Conservation (phyloP, 2,113 vertebrate genomes). For the Globicephala melas region DNA sequence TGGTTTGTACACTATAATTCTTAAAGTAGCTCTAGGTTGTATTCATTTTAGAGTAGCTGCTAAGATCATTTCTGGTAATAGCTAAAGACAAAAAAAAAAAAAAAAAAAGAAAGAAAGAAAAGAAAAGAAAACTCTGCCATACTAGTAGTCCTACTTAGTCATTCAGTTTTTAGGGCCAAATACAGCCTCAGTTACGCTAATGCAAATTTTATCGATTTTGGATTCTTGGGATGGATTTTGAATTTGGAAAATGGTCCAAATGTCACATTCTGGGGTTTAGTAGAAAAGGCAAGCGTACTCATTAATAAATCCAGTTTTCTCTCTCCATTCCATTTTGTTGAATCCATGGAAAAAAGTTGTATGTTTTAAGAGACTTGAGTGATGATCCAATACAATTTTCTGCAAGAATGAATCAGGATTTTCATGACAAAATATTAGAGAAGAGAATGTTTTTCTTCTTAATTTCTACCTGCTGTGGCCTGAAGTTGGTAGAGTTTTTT, state of each 20-base stretch:
- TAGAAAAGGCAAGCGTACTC: constrained; percentile 32
- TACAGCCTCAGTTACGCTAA: constrained; percentile 37
- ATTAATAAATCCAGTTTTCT: constrained; percentile 19
- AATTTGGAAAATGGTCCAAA: constrained; percentile 44
- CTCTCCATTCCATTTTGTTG: constrained; percentile 45
- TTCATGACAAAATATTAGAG: constrained; percentile 49
- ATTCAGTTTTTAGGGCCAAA: constrained; percentile 48
- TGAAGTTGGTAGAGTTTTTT: neutral
- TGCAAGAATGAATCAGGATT: constrained; percentile 36
- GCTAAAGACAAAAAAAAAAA: neutral
- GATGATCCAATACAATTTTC: constrained; percentile 35
- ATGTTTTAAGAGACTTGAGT: constrained; percentile 7
- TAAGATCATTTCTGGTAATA: constrained; percentile 1
- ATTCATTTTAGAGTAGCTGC: neutral
- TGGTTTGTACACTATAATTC: neutral
- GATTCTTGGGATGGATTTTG: constrained; percentile 46
- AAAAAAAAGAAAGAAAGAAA: neutral
- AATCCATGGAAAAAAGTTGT: neutral
- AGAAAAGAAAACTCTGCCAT: neutral
- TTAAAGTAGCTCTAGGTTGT: neutral
- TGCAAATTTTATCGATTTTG: constrained; percentile 53
- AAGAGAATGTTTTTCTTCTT: constrained; percentile 38
- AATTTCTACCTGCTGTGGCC: constrained; percentile 15
- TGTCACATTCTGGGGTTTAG: constrained; percentile 40
- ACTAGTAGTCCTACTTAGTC: neutral